phyloP scores from a whole-genome alignment of 2,113 vertebrate species.

The Zosterops pallidus region DNA sequence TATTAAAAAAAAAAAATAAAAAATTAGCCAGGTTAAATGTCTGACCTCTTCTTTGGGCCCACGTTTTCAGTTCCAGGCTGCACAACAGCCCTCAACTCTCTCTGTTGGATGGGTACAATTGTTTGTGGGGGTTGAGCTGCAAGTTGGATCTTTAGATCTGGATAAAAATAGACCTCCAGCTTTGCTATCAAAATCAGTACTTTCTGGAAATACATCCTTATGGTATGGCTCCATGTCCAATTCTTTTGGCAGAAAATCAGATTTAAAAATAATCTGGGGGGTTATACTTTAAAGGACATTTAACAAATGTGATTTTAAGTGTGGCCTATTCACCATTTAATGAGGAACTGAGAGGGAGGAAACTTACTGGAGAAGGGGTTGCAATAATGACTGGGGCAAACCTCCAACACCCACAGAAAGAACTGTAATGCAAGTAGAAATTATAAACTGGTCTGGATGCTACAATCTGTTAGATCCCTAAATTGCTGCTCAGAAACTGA shows the following conservation, averaged over 20 bases:
- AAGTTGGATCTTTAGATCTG: not conserved
- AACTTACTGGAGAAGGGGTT: not conserved
- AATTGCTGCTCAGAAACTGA: not conserved
- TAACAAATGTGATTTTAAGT: not conserved
- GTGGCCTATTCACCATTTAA: not conserved
- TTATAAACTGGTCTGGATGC: not conserved
- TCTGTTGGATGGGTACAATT: not conserved
- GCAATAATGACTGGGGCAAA: not conserved
- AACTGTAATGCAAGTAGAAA: not conserved
- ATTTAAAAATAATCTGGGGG: constrained; percentile 14
- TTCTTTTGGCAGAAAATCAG: not conserved
- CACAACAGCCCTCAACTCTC: not conserved
- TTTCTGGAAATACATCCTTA: not conserved
- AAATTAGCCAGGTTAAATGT: not conserved
- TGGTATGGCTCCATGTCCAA: not conserved
- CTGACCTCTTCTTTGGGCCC: not conserved
- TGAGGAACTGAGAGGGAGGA: constrained; percentile 1
- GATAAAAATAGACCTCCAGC: not conserved
- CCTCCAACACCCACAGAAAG: not conserved
- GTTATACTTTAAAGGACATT: constrained; percentile 2
- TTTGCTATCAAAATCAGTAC: not conserved
- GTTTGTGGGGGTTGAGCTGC: not conserved
- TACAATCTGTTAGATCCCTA: not conserved
- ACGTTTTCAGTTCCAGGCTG: not conserved
- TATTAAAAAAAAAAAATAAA: not conserved